Conservation (phyloP, 2,113 vertebrate genomes). For the Bucco capensis region DNA sequence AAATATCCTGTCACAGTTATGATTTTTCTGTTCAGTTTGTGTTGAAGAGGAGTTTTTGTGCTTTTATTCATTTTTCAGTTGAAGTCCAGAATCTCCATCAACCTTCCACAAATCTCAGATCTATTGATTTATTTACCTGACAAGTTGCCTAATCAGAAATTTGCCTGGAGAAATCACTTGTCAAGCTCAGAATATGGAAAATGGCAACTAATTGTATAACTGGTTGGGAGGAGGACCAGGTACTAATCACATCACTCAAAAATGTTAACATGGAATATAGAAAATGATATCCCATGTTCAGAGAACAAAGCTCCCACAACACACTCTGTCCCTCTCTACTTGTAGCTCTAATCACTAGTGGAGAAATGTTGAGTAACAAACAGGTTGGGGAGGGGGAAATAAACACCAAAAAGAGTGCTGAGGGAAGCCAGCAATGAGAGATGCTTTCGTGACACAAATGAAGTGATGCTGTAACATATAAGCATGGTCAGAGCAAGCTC, state of each 20-base stretch:
- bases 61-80: neutral
- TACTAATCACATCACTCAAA: neutral
- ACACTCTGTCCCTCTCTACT: accelerated
- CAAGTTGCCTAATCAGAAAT: neutral
- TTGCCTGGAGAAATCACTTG: neutral
- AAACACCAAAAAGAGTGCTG: neutral
- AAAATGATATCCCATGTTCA: neutral
- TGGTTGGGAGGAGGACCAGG: neutral
- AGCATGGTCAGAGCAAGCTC: neutral
- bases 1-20: neutral
- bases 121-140: neutral
- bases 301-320: neutral
- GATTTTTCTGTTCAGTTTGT: neutral
- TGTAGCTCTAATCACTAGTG: neutral
- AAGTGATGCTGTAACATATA: neutral
- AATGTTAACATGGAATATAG: neutral
- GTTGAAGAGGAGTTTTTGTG: neutral
- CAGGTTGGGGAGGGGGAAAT: neutral
- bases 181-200: neutral
- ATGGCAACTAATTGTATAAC: neutral
- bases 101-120: neutral
- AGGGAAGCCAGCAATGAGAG: neutral
- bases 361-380: neutral
- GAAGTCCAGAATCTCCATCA: neutral
- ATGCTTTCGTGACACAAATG: neutral